Evolutionary conservation across 1,140 invertebrate genomes (phyloP), one percentile per base, ranked within the genome.

Genomic region (Linepithema humile): DNA sequence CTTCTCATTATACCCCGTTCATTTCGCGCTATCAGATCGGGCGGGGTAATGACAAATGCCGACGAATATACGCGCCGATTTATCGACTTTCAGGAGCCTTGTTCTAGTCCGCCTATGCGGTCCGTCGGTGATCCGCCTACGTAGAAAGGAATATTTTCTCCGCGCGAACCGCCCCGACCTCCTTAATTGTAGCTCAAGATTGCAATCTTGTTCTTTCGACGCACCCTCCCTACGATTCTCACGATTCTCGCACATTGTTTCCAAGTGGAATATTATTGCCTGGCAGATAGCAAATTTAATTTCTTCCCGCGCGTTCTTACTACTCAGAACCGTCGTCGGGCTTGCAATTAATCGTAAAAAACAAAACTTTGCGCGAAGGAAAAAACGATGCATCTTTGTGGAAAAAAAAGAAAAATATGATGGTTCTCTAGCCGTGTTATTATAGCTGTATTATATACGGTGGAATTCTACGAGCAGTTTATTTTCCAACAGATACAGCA

Each of bases 111-210:
- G 48, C 75, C 75, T 70, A 70, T 67, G 43, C 74, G 59, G 65
- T 77, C 59, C 73, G 73, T 38, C 67, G 35, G 60, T 60, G 74
- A 78, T 78, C 75, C 75, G 75, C 75, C 75, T 70, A 80, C 75
- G 75, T 70, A 32, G 75, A 70, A 70, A 70, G 75, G 75, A 80
- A 80, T 80, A 70, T 83, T 83, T 82, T 60, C 55, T 84, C 48
- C 60, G 26, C 82, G 64, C 53, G 75, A 84, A 70, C 64, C 60
- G 75, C 62, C 53, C 53, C 55, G 69, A 62, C 72, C 83, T 84
- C 74, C 83, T 84, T 84, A 82, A 85, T 85, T 85, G 74, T 83
- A 72, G 55, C 77, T 85, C 50, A 45, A 85, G 83, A 85, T 85
- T 70, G 77, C 77, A 82, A 82, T 85, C 83, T 80, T 82, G 69